phyloP scores from a whole-genome alignment of 2,113 vertebrate genomes.

The human region GRCh38 chr6:157526001-157526500 shows the following conservation, averaged over 20 bases:
- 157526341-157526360: neutral
- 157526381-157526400: neutral
- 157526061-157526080: neutral
- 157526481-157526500: neutral
- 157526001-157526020: neutral
- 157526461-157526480: neutral
- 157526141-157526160: neutral
- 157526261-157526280: neutral
- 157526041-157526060: neutral
- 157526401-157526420: neutral
- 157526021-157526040: neutral
- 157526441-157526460: neutral
- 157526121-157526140: neutral
- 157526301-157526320: neutral
- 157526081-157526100: neutral
- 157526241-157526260: accelerated
- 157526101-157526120: neutral
- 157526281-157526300: neutral
- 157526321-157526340: neutral
- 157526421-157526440: neutral
- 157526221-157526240: neutral
- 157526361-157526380: neutral
- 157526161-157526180: neutral
- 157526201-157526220: neutral
- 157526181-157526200: neutral